A percentile compares a stretch with the other conserved stretches of the same genome.
Evolutionary conservation across 2,797 vertebrate genomes (phyloP).

Genomic region (Pachyuromys duprasi): DNA sequence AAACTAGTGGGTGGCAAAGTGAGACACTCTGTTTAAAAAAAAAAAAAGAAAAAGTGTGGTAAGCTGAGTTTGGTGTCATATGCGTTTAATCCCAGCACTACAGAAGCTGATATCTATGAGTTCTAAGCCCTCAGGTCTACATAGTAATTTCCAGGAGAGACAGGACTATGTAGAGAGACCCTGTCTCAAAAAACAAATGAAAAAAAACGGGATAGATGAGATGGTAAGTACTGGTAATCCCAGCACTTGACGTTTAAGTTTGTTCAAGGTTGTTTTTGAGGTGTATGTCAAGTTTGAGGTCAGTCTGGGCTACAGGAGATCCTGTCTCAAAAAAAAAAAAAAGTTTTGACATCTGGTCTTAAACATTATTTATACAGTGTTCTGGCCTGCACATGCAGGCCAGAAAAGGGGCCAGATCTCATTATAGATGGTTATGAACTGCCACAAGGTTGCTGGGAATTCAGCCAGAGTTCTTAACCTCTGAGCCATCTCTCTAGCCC

Average conservation of each 20-base stretch:
- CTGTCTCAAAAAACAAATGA: not conserved
- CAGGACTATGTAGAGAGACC: not conserved
- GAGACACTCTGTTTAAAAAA: not conserved
- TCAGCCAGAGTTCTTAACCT: no score
- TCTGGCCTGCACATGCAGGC: no score
- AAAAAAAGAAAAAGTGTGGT: not conserved
- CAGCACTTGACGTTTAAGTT: not conserved
- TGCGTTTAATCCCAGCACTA: no score
- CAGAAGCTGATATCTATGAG: not conserved
- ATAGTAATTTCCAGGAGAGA: not conserved
- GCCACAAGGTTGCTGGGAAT: no score
- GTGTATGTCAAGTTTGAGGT: not conserved
- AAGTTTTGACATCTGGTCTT: no score
- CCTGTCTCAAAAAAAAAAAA: not conserved
- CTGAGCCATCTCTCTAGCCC: no score
- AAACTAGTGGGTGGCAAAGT: not conserved
- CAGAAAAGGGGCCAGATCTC: no score
- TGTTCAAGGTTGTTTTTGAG: not conserved
- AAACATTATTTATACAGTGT: no score
- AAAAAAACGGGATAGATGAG: not conserved
- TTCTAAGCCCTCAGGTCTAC: not conserved
- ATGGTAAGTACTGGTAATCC: not conserved
- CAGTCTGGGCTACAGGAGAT: not conserved
- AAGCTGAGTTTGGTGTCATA: not conserved
- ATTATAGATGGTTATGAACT: no score